A percentile compares a stretch with the other conserved stretches of the same genome.
These are phyloP conservation scores for Oxytorus armatus DNA, from an alignment of 2,888 invertebrate genomes.

Conservation along the genomic window DNA sequence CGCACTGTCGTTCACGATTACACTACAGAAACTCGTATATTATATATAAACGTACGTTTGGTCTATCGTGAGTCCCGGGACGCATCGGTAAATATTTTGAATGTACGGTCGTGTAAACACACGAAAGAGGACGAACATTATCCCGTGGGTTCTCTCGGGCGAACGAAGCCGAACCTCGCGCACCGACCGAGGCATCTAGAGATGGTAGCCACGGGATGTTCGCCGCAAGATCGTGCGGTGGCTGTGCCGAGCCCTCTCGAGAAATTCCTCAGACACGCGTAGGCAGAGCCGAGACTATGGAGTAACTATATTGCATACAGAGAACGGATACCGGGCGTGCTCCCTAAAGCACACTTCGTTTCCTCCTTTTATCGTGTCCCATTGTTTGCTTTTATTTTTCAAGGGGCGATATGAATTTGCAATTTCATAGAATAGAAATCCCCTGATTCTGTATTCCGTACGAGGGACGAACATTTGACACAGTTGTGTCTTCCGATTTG, in stretches of 20 bases:
- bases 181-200: constrained; percentile 30
- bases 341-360: constrained; percentile 16
- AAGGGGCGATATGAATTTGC: constrained; percentile 16
- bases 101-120: constrained; percentile 53
- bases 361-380: not conserved
- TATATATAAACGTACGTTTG: not conserved
- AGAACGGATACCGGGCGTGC: not conserved
- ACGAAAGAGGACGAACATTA: constrained; percentile 16
- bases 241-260: constrained; percentile 53
- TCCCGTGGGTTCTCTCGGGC: constrained; percentile 35
- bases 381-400: not conserved
- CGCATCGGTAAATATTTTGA: constrained; percentile 54
- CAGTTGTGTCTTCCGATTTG: too few relatives aligned
- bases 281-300: constrained; percentile 54
- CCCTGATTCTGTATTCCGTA: constrained; percentile 17
- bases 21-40: not conserved
- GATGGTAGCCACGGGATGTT: constrained; percentile 47
- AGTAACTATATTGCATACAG: constrained; percentile 7
- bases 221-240: constrained; percentile 25
- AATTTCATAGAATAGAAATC: constrained; percentile 9
- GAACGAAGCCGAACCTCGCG: constrained; percentile 2
- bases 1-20: constrained; percentile 13
- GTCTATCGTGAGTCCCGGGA: constrained; percentile 20
- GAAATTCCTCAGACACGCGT: constrained; percentile 67
- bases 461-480: not conserved